These are phyloP conservation scores for Cremastobaeus sp. DNA, from an alignment of 2,888 invertebrate species.

Conservation along the genomic window DNA sequence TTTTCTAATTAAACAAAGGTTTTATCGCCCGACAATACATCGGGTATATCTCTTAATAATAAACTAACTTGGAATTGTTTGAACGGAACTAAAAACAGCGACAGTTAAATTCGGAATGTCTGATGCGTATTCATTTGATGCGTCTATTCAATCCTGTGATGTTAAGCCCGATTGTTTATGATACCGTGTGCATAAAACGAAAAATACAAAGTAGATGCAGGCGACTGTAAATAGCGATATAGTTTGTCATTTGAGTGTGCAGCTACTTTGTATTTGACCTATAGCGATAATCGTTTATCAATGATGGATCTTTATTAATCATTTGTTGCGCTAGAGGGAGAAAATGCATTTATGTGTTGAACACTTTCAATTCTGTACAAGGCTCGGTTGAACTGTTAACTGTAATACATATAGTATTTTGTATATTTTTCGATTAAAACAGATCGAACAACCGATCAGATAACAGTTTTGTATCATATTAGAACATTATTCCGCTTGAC, in stretches of 20 bases:
- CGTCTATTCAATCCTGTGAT: slow-evolving; percentile 45
- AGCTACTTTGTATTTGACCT: slow-evolving; percentile 48
- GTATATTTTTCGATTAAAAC: no score
- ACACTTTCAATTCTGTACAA: slow-evolving; percentile 5
- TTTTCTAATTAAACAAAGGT: not conserved
- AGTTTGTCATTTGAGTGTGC: slow-evolving; percentile 37
- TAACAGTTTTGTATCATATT: no score
- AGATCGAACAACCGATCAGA: no score
- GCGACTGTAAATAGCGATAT: slow-evolving; percentile 51
- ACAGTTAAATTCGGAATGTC: not conserved
- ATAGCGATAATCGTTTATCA: slow-evolving; percentile 2
- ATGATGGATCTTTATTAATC: slow-evolving; percentile 3
- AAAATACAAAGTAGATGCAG: slow-evolving; percentile 45
- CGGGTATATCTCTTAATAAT: not conserved
- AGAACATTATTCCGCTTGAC: no score
- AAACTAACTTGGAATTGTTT: slow-evolving; percentile 3
- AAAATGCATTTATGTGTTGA: not conserved
- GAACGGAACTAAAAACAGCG: not conserved
- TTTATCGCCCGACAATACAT: not conserved
- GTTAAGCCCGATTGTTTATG: slow-evolving; percentile 34
- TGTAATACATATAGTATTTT: no score
- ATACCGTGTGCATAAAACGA: slow-evolving; percentile 26
- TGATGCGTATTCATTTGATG: slow-evolving; percentile 28
- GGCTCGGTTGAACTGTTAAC: no score
- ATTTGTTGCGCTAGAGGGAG: slow-evolving; percentile 10